phyloP scores from a whole-genome alignment of 2,113 vertebrate genomes.

The Rynchops niger region DNA sequence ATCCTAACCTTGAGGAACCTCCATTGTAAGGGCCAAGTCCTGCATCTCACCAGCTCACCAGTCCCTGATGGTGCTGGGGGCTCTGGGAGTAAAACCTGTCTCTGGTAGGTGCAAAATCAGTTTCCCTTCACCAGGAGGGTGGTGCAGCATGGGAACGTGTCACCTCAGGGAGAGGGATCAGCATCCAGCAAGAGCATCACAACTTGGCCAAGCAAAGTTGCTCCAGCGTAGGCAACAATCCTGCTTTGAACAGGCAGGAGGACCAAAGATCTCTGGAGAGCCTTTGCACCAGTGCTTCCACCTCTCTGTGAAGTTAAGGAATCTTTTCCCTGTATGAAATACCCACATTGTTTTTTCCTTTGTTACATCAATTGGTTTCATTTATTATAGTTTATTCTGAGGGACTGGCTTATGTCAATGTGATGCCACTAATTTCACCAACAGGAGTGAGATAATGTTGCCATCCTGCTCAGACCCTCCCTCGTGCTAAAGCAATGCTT shows the following conservation, averaged over 20 bases:
- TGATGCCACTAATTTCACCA: not conserved
- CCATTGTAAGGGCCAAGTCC: not conserved
- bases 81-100: not conserved
- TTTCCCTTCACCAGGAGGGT: not conserved
- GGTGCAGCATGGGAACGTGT: accelerated
- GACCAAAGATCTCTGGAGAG: not conserved
- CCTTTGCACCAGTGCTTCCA: not conserved
- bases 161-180: not conserved
- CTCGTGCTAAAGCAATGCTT: not conserved
- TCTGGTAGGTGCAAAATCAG: not conserved
- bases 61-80: not conserved
- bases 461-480: not conserved
- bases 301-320: not conserved
- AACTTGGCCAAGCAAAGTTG: not conserved
- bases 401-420: not conserved
- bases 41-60: not conserved
- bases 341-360: not conserved
- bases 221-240: not conserved
- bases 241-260: not conserved
- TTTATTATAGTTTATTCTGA: not conserved
- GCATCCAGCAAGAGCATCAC: not conserved
- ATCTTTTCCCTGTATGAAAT: not conserved
- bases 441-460: not conserved
- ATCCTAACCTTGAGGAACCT: not conserved
- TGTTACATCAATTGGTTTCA: not conserved